Conservation (phyloP, 2,888 invertebrate species). For the Aplocera efformata region DNA sequence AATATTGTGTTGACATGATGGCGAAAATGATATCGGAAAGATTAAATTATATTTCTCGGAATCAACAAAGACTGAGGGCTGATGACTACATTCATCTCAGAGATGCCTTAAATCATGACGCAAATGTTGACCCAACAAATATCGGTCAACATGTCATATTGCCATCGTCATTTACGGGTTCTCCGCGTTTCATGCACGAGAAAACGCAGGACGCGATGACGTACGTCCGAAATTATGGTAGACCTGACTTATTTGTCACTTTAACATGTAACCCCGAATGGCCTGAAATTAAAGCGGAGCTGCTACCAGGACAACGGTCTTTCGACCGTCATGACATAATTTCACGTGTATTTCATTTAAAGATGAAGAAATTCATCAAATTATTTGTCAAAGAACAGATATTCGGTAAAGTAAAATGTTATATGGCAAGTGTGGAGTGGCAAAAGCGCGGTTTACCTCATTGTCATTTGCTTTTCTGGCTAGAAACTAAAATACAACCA, state of each 20-base stretch:
- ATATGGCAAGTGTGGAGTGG: slow-evolving; percentile 4
- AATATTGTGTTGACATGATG: slow-evolving; percentile 28
- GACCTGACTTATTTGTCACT: slow-evolving; percentile 29
- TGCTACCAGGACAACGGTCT: slow-evolving; percentile 21
- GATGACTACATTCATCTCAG: slow-evolving; percentile 28
- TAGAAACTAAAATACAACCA: no score
- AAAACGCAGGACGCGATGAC: slow-evolving; percentile 29
- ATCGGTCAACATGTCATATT: slow-evolving; percentile 25
- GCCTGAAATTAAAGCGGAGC: slow-evolving; percentile 31
- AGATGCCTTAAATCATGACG: slow-evolving; percentile 8
- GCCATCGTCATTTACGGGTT: slow-evolving; percentile 29
- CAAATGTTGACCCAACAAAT: slow-evolving; percentile 25
- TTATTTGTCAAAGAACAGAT: slow-evolving; percentile 21
- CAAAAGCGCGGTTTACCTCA: no score
- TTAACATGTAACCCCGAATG: slow-evolving; percentile 28
- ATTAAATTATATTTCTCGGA: slow-evolving; percentile 27
- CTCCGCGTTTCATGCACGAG: slow-evolving; percentile 25
- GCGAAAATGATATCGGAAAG: slow-evolving; percentile 33
- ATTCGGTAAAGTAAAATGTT: slow-evolving; percentile 18
- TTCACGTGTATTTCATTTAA: slow-evolving; percentile 29
- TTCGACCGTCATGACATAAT: slow-evolving; percentile 28
- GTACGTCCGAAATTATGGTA: no score
- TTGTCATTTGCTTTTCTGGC: no score
- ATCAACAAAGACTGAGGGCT: slow-evolving; percentile 28
- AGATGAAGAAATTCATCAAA: slow-evolving; percentile 27